These are phyloP conservation scores for Halisarca cf. caerulea DNA, from an alignment of 37 sponge, comb jelly and placozoan genomes.

Conservation along the genomic window DNA sequence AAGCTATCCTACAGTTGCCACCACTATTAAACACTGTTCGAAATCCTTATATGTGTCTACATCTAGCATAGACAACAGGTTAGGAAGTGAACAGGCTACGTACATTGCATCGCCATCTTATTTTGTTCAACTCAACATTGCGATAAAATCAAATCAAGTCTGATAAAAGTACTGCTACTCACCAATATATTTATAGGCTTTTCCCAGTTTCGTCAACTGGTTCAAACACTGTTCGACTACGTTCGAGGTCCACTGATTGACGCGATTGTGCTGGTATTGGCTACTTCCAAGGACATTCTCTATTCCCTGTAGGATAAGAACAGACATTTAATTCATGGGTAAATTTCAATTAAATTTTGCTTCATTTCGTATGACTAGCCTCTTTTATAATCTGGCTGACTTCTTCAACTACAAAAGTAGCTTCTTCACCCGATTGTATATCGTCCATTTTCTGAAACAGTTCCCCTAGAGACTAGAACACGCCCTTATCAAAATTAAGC, in stretches of 20 bases:
- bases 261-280: slow-evolving; percentile 92
- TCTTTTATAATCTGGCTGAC: slow-evolving; percentile 95
- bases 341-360: neutral
- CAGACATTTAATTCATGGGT: no score
- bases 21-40: no score
- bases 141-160: no score
- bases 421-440: neutral
- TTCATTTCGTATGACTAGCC: slow-evolving; percentile 38
- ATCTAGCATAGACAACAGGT: no score
- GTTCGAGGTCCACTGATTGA: slow-evolving; percentile 98
- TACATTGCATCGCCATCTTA: no score
- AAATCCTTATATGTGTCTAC: no score
- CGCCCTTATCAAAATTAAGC: no score
- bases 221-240: slow-evolving; percentile 96
- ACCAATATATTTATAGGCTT: slow-evolving; percentile 99
- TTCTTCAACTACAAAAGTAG: slow-evolving; percentile 94
- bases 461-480: no score
- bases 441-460: slow-evolving; percentile 2
- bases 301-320: slow-evolving; percentile 49
- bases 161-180: no score
- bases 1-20: no score
- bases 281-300: slow-evolving; percentile 83
- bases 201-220: slow-evolving; percentile 93
- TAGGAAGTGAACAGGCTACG: no score
- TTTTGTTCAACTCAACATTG: no score